These are phyloP conservation scores for Clanis bilineata DNA, from an alignment of 2,888 invertebrate species.

Conservation along the genomic window DNA sequence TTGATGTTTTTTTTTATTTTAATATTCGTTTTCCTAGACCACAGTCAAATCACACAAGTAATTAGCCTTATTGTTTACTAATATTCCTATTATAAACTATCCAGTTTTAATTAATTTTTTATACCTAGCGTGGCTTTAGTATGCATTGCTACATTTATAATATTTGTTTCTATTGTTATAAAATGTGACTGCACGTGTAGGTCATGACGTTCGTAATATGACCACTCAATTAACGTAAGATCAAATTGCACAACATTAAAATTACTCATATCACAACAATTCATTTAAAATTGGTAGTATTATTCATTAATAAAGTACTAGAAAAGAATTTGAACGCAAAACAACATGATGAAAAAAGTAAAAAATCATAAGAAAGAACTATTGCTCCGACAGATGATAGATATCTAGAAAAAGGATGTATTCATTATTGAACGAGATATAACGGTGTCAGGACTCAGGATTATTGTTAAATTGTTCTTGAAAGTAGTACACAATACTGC, in stretches of 20 bases:
- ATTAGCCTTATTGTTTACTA: not conserved
- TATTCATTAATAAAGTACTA: too few species aligned
- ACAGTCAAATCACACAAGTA: not conserved
- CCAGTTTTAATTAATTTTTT: not conserved
- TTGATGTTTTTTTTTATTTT: conserved; percentile 20
- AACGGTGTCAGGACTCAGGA: conserved; percentile 35
- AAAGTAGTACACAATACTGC: conserved; percentile 30
- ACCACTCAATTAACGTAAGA: conserved; percentile 1
- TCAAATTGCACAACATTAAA: not conserved
- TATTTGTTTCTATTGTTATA: not conserved
- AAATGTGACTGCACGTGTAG: not conserved
- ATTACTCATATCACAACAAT: not conserved
- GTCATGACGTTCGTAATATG: conserved; percentile 1
- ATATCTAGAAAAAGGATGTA: conserved; percentile 50
- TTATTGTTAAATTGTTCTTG: conserved; percentile 59
- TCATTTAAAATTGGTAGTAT: not conserved
- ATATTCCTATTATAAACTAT: not conserved
- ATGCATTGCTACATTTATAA: not conserved
- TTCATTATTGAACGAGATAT: conserved; percentile 61
- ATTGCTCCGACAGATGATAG: conserved; percentile 19
- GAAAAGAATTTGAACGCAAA: not conserved
- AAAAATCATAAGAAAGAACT: not conserved
- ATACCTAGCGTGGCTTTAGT: not conserved
- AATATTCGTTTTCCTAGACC: not conserved
- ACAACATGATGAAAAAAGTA: too few species aligned